These are phyloP conservation scores for Dione vanillae DNA, from an alignment of 2,888 invertebrate genomes.

Conservation along the genomic window DNA sequence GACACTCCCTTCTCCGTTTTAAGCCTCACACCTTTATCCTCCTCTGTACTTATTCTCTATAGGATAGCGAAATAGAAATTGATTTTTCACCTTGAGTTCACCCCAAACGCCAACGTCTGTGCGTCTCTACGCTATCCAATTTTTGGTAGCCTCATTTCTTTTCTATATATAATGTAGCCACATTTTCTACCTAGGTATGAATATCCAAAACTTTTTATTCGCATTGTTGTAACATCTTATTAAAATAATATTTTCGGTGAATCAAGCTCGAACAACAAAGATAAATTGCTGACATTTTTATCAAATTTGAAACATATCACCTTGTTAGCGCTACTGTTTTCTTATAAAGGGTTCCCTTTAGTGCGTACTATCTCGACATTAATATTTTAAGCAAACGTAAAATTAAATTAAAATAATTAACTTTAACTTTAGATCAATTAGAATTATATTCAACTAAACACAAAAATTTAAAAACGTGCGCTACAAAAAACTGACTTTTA, in stretches of 20 bases:
- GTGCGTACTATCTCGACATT: conserved; percentile 11
- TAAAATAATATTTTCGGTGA: neutral
- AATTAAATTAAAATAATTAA: neutral
- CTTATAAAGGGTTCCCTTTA: conserved; percentile 14
- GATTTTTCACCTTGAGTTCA: too few relatives aligned
- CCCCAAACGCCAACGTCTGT: too few relatives aligned
- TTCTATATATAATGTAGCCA: too few relatives aligned
- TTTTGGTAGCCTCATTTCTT: too few relatives aligned
- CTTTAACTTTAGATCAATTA: too few relatives aligned
- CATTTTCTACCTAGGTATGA: too few relatives aligned
- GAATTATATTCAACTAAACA: neutral
- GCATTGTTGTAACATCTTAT: neutral
- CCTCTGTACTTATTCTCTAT: too few relatives aligned
- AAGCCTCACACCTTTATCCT: too few relatives aligned
- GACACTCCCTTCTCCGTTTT: too few relatives aligned
- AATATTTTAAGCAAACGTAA: conserved; percentile 10
- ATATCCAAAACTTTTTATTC: neutral
- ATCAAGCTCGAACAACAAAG: conserved; percentile 1
- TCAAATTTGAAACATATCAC: conserved; percentile 37
- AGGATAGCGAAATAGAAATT: too few relatives aligned
- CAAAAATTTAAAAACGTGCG: neutral
- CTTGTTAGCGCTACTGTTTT: conserved; percentile 37
- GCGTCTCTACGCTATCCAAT: too few relatives aligned
- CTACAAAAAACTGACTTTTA: too few relatives aligned
- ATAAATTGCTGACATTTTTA: conserved; percentile 25